Percentiles rank a stretch among this genome's conserved stretches.
These are phyloP conservation scores for Alca torda DNA, from an alignment of 2,797 vertebrate species.

Conservation along the genomic window DNA sequence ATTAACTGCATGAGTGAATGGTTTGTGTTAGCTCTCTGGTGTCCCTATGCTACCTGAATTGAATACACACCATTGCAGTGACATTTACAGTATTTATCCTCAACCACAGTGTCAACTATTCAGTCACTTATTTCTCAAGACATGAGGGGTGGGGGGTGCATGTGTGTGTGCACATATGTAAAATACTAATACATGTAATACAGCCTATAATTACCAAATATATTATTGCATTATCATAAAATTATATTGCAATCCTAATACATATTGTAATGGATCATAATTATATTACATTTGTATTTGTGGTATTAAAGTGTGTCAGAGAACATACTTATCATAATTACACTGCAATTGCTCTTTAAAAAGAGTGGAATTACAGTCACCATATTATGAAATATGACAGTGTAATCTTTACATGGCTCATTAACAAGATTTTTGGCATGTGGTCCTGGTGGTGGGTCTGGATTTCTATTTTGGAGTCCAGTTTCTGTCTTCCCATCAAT, in stretches of 20 bases:
- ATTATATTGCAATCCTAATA: slow-evolving; percentile 29
- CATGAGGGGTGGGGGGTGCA: neutral
- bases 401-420: neutral
- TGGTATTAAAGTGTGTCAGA: slow-evolving; percentile 35
- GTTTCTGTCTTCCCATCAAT: neutral
- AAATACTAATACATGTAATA: neutral
- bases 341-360: slow-evolving; percentile 50
- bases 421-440: neutral
- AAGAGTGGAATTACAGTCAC: slow-evolving; percentile 51
- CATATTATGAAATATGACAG: slow-evolving; percentile 27
- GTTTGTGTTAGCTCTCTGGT: neutral
- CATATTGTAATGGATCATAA: neutral
- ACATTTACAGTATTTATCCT: neutral
- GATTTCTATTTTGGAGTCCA: neutral
- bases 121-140: neutral
- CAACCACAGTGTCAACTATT: neutral
- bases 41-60: neutral
- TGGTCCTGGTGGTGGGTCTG: neutral
- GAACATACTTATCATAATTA: slow-evolving; percentile 63
- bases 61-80: neutral
- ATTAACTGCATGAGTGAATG: slow-evolving; percentile 21
- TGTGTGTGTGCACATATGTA: neutral
- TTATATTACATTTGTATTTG: slow-evolving; percentile 52
- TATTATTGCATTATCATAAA: neutral
- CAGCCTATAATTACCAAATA: neutral